Base-by-base conservation (phyloP, 2,888 invertebrate species). In the Fragum fragum region DNA sequence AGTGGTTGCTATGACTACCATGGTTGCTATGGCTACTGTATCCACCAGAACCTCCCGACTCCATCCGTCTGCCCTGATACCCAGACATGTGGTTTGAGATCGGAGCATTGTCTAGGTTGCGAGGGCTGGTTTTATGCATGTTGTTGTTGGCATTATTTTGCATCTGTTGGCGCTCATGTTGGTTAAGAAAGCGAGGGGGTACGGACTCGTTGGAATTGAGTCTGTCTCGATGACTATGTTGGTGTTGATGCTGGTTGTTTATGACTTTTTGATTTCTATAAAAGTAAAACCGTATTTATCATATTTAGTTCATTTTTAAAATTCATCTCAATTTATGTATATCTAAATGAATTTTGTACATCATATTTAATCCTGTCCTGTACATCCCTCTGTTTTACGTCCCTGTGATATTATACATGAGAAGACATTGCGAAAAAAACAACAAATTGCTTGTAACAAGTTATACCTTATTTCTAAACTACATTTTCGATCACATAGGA, bases 101-200 rank as follows among this genome's bases (percentile, higher is more conserved):
- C 83, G 81, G 85, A 16, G 85, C 39, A 57, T 79, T 81, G 66
- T 89, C 90, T 42, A 80, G 70, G 61, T 81, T 86, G 23, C 89
- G 73, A 21, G 90, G 90, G 88, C 91, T 91, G 80, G 88, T 88
- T 78, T 90, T 85, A 69, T 88, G 90, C 73, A 83, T 79, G 74
- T 70, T 77, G 66, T 63, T 74, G 57, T 76, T 82, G 55, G 59
- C 66, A 26, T 66, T 68, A 52, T 81, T 81, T 72, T 73, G 72
- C 42, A 66, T 66, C 52, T 85, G 76, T 52, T 81, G 73, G 36
- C 79, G 79, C 39, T 85, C 72, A n/a, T 81, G 82, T 69, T 81
- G 77, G 59, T 84, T 77, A n/a, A 80, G 79, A 21, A 84, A 76
- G 29, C 81, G 79, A 7, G 81, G 83, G 11, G 84, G 83, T n/a